Evolutionary conservation across 2,797 vertebrate species (phyloP), one percentile per base, ranked within the genome.

Genomic region (Natrix natrix): DNA sequence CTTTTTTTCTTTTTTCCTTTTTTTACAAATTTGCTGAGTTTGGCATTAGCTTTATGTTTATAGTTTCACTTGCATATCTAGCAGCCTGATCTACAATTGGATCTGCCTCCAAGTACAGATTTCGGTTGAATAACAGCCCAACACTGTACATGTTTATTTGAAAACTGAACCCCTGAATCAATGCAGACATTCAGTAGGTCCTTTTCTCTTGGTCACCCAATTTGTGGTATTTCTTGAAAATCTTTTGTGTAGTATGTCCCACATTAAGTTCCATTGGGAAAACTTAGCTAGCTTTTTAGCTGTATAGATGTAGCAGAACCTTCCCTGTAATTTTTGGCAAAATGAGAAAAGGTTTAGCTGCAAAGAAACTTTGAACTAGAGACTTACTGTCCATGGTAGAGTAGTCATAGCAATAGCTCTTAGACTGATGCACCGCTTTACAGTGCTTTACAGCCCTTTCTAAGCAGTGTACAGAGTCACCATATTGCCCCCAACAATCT

Each of bases 21-120:
- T 89, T 43, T 91, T 92, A 52, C 59, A 60, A 48, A 83, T 69
- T 92, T 94, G 69, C 90, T 93, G 87, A 93, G 60, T 66, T 55
- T 43, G n/a, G 61, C 90, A 22, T 59, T 95, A 28, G 92, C 60
- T 93, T 89, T 63, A 93, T 93, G 63, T 94, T 87, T 94, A 91
- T 37, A 88, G 52, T 52, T 37, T 59, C 12, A 8, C 16, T 89
- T 59, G 54, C 7, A 10, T 91, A 91, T 89, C 57, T 78, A 57
- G 69, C 57, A 91, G 90, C 87, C 86, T 86, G 87, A 91, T 91
- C 69, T 55, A 17, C 87, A 83, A 43, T 48, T 48, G 74, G 43
- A 48, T 83, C 74, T 48, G 48, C 37, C 43, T 89, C 90, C 69
- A 83, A 87, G 56, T 26, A 14, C 17, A 26, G 37, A 37, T 60